Conservation (phyloP, 2,113 vertebrate species). For the Chionodraco myersi region DNA sequence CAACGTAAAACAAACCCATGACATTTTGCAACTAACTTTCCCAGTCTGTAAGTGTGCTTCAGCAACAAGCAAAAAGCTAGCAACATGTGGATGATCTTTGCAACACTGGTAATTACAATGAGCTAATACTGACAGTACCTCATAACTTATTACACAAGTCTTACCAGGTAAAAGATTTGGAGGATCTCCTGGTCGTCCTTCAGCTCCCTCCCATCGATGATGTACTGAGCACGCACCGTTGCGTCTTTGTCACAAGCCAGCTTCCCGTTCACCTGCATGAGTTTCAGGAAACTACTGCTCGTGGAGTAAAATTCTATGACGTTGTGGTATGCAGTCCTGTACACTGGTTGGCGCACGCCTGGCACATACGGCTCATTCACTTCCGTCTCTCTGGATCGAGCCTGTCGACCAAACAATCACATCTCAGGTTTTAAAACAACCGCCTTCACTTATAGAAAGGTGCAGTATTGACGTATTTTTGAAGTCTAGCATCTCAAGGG, state of each 20-base stretch:
- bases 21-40: background rate
- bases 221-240: constrained; percentile 67
- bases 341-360: background rate
- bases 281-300: constrained; percentile 79
- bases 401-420: constrained; percentile 58
- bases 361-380: fast-evolving
- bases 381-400: fast-evolving
- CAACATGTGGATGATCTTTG: too few relatives aligned
- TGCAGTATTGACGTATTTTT: too few relatives aligned
- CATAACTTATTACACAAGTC: background rate
- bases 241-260: constrained; percentile 65
- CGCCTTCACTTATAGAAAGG: too few relatives aligned
- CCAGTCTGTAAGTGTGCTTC: background rate
- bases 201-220: constrained; percentile 74
- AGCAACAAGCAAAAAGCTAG: too few relatives aligned
- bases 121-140: background rate
- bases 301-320: constrained; percentile 72
- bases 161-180: constrained; percentile 78
- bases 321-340: background rate
- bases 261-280: constrained; percentile 41
- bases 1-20: too few relatives aligned
- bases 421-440: background rate
- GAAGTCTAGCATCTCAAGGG: too few relatives aligned
- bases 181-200: constrained; percentile 57
- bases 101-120: too few relatives aligned